Percentiles rank a stretch among this genome's conserved stretches.
These are phyloP conservation scores for Diploscapter pachys DNA, from an alignment of 1,140 invertebrate species.

Conservation along the genomic window DNA sequence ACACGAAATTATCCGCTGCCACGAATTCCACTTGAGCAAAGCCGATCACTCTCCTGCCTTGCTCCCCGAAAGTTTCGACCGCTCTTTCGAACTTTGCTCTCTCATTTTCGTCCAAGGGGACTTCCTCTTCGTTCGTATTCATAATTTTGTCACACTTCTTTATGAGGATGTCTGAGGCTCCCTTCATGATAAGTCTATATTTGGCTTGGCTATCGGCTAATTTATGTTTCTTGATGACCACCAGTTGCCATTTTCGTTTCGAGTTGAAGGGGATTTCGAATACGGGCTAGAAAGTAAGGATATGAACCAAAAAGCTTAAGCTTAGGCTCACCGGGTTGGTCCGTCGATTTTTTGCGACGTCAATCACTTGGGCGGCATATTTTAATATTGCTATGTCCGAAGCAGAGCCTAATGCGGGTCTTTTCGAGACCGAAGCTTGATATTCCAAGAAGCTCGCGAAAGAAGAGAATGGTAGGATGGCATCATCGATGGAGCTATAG, in stretches of 20 bases:
- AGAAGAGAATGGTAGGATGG: background rate
- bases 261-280: conserved; percentile 36
- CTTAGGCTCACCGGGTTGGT: background rate
- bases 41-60: conserved; percentile 13
- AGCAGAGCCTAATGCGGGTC: conserved; percentile 4
- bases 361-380: background rate
- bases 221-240: background rate
- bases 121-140: conserved; percentile 1
- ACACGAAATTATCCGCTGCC: background rate
- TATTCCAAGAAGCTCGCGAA: too few species aligned
- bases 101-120: conserved; percentile 14
- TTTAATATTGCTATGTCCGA: conserved; percentile 15
- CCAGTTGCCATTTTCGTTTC: conserved; percentile 19
- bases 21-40: conserved; percentile 4
- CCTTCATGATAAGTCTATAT: conserved; percentile 10
- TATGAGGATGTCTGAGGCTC: conserved; percentile 14
- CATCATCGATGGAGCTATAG: background rate
- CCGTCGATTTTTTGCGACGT: background rate
- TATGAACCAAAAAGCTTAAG: background rate
- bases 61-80: background rate
- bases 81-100: conserved; percentile 25
- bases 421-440: too few species aligned
- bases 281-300: conserved; percentile 3
- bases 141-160: conserved; percentile 19
- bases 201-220: background rate